Base-by-base conservation (phyloP, 2,113 vertebrate species). In the Stictonetta naevosa region DNA sequence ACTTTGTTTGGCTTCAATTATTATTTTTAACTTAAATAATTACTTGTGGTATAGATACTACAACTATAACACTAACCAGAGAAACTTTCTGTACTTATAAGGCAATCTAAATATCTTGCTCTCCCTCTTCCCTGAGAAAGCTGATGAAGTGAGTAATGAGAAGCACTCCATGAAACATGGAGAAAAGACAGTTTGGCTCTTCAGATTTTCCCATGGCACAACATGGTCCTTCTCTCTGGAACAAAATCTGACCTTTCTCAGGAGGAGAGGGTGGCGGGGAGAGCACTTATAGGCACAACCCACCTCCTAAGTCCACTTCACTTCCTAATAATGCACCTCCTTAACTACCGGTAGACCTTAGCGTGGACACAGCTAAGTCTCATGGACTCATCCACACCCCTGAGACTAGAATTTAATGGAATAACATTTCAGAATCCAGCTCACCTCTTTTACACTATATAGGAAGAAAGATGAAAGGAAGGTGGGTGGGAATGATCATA, bases 321-420 rank as follows among this genome's bases (percentile, higher is more conserved):
- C 20, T 18, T 5, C 28, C 50, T 69, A 46, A 44, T 50, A 73
- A 76, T 59, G 69, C 29, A 50, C 20, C 17, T 69, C 8, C 17
- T 8, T 58, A 83, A 55, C 25, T 38, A 91, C 29, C 53, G 40
- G 1, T 5, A 17, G 44, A 42, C 46, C 58, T 93, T 31, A 44
- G 13, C 1, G 0, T 5, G 4, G 26, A 42, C 36, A 20, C 8
- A 58, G 50, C n/a, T n/a, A n/a, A n/a, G n/a, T n/a, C n/a, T n/a
- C 18, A 6, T 64, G 38, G 80, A n/a, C 7, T 83, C 20, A 20
- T 38, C 6, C 31, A 62, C 83, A 83, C 73, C 19, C 25, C 22
- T 2, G 0, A 58, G 8, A 62, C 4, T 11, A 66, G 16, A 58
- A 69, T 86, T 60, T 40, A 76, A 55, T 8, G 53, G 17, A 50